These are phyloP conservation scores for Ceratina japonica DNA, from an alignment of 1,140 invertebrate species.

Conservation along the genomic window DNA sequence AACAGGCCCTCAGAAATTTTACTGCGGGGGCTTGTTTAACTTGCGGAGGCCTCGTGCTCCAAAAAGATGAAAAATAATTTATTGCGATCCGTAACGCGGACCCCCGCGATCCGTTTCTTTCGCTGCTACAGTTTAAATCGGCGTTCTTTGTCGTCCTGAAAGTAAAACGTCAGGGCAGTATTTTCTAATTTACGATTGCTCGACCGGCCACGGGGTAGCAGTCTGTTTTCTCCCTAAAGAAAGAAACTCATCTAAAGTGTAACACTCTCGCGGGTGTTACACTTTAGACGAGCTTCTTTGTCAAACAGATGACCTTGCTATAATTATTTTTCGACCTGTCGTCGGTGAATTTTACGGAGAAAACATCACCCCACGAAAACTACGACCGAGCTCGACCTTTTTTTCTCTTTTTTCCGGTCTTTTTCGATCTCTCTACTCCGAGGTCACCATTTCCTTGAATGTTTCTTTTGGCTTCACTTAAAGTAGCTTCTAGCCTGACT, in stretches of 20 bases:
- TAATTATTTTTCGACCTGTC: conserved; percentile 54
- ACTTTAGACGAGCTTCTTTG: conserved; percentile 66
- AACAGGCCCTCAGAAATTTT: conserved; percentile 61
- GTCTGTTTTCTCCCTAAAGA: conserved; percentile 35
- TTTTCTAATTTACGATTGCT: conserved; percentile 70
- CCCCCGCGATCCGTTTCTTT: conserved; percentile 63
- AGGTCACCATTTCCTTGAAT: not conserved
- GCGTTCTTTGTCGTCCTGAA: conserved; percentile 56
- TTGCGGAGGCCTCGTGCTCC: too few relatives aligned
- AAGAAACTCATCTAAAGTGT: too few relatives aligned
- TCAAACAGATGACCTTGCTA: conserved; percentile 15
- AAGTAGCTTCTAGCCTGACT: not conserved
- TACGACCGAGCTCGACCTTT: not conserved
- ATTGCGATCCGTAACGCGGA: conserved; percentile 63
- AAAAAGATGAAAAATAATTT: conserved; percentile 68
- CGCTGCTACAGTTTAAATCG: conserved; percentile 75
- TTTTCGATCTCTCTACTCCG: not conserved
- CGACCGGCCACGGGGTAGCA: conserved; percentile 7
- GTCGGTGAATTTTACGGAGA: conserved; percentile 22
- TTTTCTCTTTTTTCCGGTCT: not conserved
- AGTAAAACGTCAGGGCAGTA: conserved; percentile 22
- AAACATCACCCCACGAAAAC: conserved; percentile 26
- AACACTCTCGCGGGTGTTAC: too few relatives aligned
- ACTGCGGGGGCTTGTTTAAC: conserved; percentile 2
- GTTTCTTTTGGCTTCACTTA: not conserved